A percentile compares a stretch with the other conserved stretches of the same genome.
These are phyloP conservation scores for Menura novaehollandiae DNA, from an alignment of 2,113 vertebrate species.

Conservation along the genomic window DNA sequence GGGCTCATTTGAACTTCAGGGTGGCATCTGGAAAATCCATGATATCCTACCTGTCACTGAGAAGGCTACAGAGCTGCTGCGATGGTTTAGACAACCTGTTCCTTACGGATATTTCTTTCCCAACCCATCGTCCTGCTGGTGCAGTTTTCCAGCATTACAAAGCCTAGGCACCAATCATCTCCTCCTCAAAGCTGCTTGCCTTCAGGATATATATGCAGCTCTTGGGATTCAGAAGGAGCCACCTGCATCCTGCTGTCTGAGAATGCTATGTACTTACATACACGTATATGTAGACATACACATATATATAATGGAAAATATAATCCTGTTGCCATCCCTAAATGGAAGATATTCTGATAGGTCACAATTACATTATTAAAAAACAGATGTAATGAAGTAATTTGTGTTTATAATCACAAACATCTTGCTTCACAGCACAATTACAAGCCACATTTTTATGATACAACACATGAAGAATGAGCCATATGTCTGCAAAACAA, in stretches of 20 bases:
- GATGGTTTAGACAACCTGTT: background rate
- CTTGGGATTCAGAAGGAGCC: background rate
- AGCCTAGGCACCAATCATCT: background rate
- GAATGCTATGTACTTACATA: background rate
- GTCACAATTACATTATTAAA: background rate
- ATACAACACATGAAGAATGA: background rate
- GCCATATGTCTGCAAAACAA: background rate
- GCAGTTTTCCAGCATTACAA: background rate
- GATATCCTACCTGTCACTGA: background rate
- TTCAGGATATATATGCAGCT: background rate
- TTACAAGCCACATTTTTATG: background rate
- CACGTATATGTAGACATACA: fast-evolving
- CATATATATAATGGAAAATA: background rate
- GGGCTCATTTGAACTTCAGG: background rate
- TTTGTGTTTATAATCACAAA: background rate
- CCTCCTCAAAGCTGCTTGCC: background rate
- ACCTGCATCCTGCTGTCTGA: background rate
- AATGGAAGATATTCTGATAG: background rate
- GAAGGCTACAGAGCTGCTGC: background rate
- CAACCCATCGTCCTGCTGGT: background rate
- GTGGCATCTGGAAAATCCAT: background rate
- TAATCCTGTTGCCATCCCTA: background rate
- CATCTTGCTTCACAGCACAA: background rate
- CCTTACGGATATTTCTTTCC: background rate
- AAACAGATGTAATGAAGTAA: background rate